Percentiles rank a stretch among this genome's conserved stretches.
These are phyloP conservation scores for Grantiella picta DNA, from an alignment of 2,113 vertebrate species.

Conservation along the genomic window DNA sequence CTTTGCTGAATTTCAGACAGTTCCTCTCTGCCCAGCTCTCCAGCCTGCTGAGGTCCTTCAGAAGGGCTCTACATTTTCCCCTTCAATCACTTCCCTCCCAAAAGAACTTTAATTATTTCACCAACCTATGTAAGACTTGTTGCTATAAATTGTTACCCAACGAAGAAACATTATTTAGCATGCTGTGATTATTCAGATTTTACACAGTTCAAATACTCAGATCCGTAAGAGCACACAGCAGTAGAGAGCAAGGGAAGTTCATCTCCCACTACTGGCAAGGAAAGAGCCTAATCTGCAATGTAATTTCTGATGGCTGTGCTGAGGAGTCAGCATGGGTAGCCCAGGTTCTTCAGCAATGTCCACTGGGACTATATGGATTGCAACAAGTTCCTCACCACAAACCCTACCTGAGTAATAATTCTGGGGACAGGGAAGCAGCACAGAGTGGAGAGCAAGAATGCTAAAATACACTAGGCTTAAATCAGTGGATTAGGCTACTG, in stretches of 20 bases:
- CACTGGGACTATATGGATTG: fast-evolving
- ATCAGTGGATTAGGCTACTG: background rate
- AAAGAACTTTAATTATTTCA: background rate
- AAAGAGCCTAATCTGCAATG: fast-evolving
- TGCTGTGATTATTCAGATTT: background rate
- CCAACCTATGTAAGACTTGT: background rate
- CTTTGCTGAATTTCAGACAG: background rate
- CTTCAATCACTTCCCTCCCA: background rate
- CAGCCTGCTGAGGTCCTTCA: background rate
- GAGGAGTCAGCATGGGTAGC: fast-evolving
- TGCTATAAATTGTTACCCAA: background rate
- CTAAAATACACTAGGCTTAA: background rate
- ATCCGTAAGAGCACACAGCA: fast-evolving
- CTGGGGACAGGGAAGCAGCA: background rate
- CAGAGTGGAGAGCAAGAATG: background rate
- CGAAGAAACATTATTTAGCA: background rate
- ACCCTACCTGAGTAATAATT: background rate
- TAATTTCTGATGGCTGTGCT: background rate
- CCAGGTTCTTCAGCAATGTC: background rate
- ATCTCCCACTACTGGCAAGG: fast-evolving
- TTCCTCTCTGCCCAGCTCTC: background rate
- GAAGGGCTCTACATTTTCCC: background rate
- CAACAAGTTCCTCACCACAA: background rate
- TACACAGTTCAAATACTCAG: background rate
- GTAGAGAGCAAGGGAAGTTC: fast-evolving